Evolutionary conservation across 35 echinoderm and acorn worm genomes (phyloP), one percentile per base, ranked within the genome.

Genomic region (Hemicentrotus pulcherrimus): DNA sequence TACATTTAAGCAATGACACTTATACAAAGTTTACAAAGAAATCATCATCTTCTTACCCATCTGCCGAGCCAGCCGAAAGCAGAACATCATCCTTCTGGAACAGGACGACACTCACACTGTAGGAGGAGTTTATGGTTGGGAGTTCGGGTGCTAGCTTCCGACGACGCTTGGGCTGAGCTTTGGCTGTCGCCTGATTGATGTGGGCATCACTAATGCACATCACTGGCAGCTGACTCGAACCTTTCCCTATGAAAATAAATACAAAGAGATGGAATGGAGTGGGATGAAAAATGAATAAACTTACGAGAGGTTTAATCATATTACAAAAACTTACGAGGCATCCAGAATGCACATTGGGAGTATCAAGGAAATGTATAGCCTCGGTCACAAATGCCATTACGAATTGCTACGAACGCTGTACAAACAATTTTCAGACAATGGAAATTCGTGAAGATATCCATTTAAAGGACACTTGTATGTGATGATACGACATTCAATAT

Each of bases 21-120:
- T n/a, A 55, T 4, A 55, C 9, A 55, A 0, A 55, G 50, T 55
- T 55, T 55, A 8, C 9, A 16, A 59, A 16, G 52, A 59, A 59
- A 10, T 88, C 86, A 13, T 12, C 32, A 31, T 32, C 31, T 8
- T 71, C 95, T 97, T 94, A 99, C 98, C 98, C 97, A 97, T 99
- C 98, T 47, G 97, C 96, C 55, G 97, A 95, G 24, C 98, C 98
- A 91, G 98, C 92, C 47, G 98, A 98, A 6, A 99, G 85, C 10
- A 99, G 92, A 4, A 93, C 65, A 22, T 95, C 88, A 8, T 99
- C 98, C 31, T 96, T 95, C 61, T 99, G 97, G 30, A 99, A 99
- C 41, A 98, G 71, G 52, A 99, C 95, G 6, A 96, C 95, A 30
- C 97, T 99, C 18, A 99, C 98, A 94, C 98, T 99, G n/a, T 98